Evolutionary conservation across 2,888 invertebrate species (phyloP), one percentile per base, ranked within the genome.

Genomic region (Hipparchia semele): DNA sequence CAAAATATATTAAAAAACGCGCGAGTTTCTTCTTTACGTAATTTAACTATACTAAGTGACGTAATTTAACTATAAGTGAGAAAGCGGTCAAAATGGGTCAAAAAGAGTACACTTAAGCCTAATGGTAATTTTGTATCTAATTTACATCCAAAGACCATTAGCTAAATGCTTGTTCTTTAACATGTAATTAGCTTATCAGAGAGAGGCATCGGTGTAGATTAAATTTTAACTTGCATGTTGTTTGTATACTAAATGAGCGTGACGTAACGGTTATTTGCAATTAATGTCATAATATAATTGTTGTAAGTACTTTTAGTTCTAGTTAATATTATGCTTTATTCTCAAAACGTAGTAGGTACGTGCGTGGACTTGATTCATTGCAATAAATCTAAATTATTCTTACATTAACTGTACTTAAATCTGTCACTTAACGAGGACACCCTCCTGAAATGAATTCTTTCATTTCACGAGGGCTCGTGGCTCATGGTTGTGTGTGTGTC

Each of bases 111-210:
- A 58, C 58, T 58, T 58, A 33, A 23, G 6, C 56, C n/a, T 8
- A 56, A 56, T 58, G 46, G 46, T 70, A 70, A 70, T 64, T n/a
- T 60, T 5, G 33, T 60, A 39, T 6, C 46, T 39, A 3, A 75
- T 75, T 74, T 54, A 8, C 70, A 75, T 75, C 45, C 33, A 33
- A 68, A 73, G 39, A 59, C 33, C 53, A 73, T 70, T 73, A 73
- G 59, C 68, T 70, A 70, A 74, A 72, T 73, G 70, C 67, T 65
- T 46, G 67, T 71, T 68, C 51, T 73, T 23, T 66, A 66, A 72
- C 72, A 74, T 70, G 58, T 13, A 69, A 9, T 74, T 54, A 64
- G 13, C 46, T 67, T 75, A 73, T 68, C 73, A 71, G 68, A 71
- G 66, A 70, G 54, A 73, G 73, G 53, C 10, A 75, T 75, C 73